Evolutionary conservation across 2,113 vertebrate species (phyloP).

Genomic region (Calyptommatus sinebrachiatus): DNA sequence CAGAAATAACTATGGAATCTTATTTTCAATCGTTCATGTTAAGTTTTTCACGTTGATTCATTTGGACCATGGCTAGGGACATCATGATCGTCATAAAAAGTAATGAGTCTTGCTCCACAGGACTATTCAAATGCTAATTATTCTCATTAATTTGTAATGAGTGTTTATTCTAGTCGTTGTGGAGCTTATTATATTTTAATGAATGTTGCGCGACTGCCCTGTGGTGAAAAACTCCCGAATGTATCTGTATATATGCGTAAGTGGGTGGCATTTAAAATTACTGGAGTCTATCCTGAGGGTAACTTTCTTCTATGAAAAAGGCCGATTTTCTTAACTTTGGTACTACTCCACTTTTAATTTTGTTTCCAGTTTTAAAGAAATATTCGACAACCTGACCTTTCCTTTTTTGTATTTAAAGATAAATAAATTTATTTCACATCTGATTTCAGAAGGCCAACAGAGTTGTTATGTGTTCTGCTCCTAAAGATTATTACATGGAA

Average conservation of each 20-base stretch:
- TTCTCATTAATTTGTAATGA: constrained; percentile 55
- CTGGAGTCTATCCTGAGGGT: neutral
- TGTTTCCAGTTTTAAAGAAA: neutral
- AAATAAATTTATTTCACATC: neutral
- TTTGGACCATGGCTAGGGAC: neutral
- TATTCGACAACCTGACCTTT: neutral
- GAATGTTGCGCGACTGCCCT: constrained; percentile 43
- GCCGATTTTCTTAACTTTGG: constrained; percentile 4
- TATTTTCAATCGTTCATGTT: neutral
- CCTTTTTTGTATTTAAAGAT: neutral
- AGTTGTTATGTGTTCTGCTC: too few relatives aligned
- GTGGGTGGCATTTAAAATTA: constrained; percentile 26
- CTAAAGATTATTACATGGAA: too few relatives aligned
- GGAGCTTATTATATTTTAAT: constrained; percentile 57
- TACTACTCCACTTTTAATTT: neutral
- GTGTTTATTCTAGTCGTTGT: constrained; percentile 44
- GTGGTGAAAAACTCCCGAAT: constrained; percentile 35
- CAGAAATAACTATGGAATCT: neutral
- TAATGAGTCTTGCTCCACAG: constrained; percentile 33
- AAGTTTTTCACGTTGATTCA: constrained; percentile 2
- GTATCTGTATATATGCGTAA: neutral
- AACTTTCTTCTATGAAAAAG: neutral
- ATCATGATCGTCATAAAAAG: neutral
- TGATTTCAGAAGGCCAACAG: neutral
- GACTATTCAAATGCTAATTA: constrained; percentile 44